Evolutionary conservation across 2,888 invertebrate genomes (phyloP).

Genomic region (Ryuthela nishihirai): DNA sequence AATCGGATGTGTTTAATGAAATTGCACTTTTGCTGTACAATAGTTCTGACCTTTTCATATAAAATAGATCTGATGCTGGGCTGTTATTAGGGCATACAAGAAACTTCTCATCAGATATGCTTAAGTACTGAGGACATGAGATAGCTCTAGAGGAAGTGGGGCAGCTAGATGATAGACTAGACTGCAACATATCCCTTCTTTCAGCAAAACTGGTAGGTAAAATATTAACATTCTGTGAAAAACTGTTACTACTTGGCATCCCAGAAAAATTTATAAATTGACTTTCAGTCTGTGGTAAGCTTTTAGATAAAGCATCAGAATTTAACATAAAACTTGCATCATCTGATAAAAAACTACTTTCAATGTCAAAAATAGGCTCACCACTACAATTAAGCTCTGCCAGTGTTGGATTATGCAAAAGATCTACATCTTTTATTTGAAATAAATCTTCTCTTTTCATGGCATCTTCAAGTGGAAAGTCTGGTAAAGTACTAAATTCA

Average conservation of each 20-base stretch:
- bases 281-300: conserved; percentile 15
- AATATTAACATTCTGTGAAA: conserved; percentile 13
- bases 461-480: conserved; percentile 18
- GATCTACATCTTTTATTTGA: conserved; percentile 19
- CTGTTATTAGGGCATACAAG: conserved; percentile 32
- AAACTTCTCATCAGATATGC: conserved; percentile 14
- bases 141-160: conserved; percentile 19
- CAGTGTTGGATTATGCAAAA: conserved; percentile 60
- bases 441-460: conserved; percentile 28
- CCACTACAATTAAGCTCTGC: conserved; percentile 82
- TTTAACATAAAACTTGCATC: conserved; percentile 8
- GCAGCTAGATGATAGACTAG: conserved; percentile 30
- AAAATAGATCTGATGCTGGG: conserved; percentile 18
- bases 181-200: conserved; percentile 16
- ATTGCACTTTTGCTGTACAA: conserved; percentile 11
- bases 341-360: conserved; percentile 12
- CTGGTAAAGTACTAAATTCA: conserved; percentile 6
- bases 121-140: conserved; percentile 11
- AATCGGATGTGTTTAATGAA: conserved; percentile 1
- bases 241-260: conserved; percentile 11
- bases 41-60: background rate
- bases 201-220: conserved; percentile 23
- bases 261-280: conserved; percentile 19
- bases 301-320: conserved; percentile 15
- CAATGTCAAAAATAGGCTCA: conserved; percentile 66